These are phyloP conservation scores for Gastracanthus pulcherrimus DNA, from an alignment of 2,888 invertebrate genomes.

Conservation along the genomic window DNA sequence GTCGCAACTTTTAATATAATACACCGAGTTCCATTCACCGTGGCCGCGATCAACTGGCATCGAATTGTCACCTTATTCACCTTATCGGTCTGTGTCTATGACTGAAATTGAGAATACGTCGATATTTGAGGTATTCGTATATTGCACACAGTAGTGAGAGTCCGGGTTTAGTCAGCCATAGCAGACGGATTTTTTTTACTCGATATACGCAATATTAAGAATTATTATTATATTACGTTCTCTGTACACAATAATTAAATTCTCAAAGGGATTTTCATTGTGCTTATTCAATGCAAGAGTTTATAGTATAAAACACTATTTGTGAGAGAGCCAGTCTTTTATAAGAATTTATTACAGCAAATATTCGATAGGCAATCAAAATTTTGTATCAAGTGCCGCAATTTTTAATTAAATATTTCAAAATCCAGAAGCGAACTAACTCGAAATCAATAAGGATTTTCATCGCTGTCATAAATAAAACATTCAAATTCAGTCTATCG, in stretches of 20 bases:
- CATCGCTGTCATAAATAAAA: background rate
- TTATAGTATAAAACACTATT: no score
- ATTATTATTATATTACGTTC: no score
- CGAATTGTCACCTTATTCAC: no score
- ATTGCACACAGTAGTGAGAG: background rate
- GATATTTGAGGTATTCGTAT: background rate
- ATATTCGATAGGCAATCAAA: no score
- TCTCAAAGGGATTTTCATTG: no score
- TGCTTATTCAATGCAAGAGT: no score
- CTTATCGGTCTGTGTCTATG: background rate
- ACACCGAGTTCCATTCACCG: background rate
- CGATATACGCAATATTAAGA: no score
- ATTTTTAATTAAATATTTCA: constrained; percentile 2
- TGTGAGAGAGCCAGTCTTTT: no score
- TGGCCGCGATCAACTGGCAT: background rate
- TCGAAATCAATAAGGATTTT: constrained; percentile 3
- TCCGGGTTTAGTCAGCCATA: background rate
- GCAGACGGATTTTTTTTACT: no score
- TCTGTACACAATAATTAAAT: no score
- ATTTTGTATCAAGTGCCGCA: no score
- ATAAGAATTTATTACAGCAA: no score
- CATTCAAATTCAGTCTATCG: background rate
- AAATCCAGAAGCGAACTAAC: background rate
- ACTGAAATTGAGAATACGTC: constrained; percentile 13
- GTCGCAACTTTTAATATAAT: constrained; percentile 35